Evolutionary conservation across 2,888 invertebrate species (phyloP), one percentile per base, ranked within the genome.

Genomic region (Lasius fuliginosus): DNA sequence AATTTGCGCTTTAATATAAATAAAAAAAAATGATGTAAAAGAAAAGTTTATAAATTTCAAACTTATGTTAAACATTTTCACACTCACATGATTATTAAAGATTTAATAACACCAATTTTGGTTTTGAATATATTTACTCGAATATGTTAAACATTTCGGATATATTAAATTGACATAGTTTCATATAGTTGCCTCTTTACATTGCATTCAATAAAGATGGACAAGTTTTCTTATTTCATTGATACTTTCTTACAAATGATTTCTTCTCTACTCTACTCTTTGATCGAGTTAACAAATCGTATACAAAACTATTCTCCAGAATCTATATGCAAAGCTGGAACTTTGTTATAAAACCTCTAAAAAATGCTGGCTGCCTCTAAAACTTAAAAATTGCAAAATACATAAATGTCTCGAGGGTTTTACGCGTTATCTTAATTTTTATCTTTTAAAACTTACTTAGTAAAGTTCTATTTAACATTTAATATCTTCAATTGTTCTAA

Each of bases 81-180:
- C 11, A 60, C 30, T 42, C 8, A 56, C 15, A 0, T n/a, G 2
- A n/a, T 49, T 36, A n/a, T 27, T 68, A 5, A 40, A 12, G 9
- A 27, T 53, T 77, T 67, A 77, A 76, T 11, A 15, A 67, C 15
- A 42, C 30, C n/a, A 69, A 40, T 60, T 69, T 69, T 46, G 1
- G 15, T 79, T 71, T 79, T n/a, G 15, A 40, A 75, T 64, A 64
- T 74, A 33, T 74, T 64, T 76, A 68, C 9, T 49, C 40, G 36
- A 71, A 36, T 42, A 36, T 60, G 3, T 75, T 49, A 23, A 81
- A 60, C 33, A 77, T 40, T 67, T 67, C 53, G 40, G 23, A 56
- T 77, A 68, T 76, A 73, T 76, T 82, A 67, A 76, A 83, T 74
- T 83, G 76, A 83, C 67, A 76, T 77, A 49, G 18, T 76, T 65